Percentiles rank a stretch among this genome's conserved stretches.
Conservation (phyloP, 2,113 vertebrate genomes). For the Aptenodytes patagonicus region DNA sequence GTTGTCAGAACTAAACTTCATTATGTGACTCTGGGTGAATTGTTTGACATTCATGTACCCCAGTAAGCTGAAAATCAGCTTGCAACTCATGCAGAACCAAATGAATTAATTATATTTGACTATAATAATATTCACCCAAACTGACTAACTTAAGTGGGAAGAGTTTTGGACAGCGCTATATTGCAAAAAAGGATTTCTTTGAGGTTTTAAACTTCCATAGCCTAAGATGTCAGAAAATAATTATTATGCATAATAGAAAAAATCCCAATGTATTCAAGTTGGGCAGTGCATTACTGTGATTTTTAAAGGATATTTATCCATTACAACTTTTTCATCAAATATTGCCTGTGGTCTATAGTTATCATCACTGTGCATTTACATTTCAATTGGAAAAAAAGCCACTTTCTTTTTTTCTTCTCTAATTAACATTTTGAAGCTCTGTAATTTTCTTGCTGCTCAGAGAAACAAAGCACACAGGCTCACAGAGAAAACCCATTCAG, state of each 20-base stretch:
- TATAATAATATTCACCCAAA: not conserved
- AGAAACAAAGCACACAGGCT: constrained; percentile 80
- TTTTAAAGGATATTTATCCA: constrained; percentile 79
- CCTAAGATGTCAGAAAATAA: not conserved
- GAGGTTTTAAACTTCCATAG: not conserved
- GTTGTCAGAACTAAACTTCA: not conserved
- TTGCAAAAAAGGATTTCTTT: not conserved
- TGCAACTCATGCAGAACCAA: not conserved
- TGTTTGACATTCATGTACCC: not conserved
- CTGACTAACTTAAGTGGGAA: not conserved
- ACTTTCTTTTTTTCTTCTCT: constrained; percentile 82
- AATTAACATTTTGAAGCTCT: constrained; percentile 82
- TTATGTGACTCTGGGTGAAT: not conserved
- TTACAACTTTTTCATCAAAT: constrained; percentile 81
- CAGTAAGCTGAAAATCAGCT: not conserved
- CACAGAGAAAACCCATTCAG: constrained; percentile 86
- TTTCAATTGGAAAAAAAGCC: constrained; percentile 77
- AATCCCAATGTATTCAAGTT: constrained; percentile 54
- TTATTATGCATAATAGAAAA: constrained; percentile 26
- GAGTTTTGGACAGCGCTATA: not conserved
- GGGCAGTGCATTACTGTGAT: constrained; percentile 42
- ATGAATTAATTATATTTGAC: not conserved
- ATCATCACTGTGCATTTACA: constrained; percentile 75
- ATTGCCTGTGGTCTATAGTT: constrained; percentile 78
- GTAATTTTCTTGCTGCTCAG: constrained; percentile 82